Percentiles rank a stretch among this genome's conserved stretches.
Evolutionary conservation across 2,888 invertebrate genomes (phyloP).

Genomic region (Lumbricus terrestris): DNA sequence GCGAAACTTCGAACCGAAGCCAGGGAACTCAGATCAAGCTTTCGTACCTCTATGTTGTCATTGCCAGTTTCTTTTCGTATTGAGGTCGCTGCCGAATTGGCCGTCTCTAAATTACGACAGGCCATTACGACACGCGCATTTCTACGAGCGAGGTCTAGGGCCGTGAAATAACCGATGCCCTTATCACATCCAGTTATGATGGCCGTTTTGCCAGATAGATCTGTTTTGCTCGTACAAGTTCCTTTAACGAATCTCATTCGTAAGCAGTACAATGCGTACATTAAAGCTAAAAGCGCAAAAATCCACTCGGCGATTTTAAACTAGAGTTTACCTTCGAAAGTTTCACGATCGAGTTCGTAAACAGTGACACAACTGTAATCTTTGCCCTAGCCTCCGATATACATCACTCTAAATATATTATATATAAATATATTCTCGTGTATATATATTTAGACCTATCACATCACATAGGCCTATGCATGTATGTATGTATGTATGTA

Average conservation of each 20-base stretch:
- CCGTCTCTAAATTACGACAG: not conserved
- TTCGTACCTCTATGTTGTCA: slow-evolving; percentile 27
- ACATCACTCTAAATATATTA: too few species aligned
- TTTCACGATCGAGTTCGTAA: too few species aligned
- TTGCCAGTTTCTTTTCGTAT: slow-evolving; percentile 31
- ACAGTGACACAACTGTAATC: too few species aligned
- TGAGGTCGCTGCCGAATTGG: not conserved
- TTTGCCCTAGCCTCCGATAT: too few species aligned
- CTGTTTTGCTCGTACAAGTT: slow-evolving; percentile 64
- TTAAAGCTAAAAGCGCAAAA: too few species aligned
- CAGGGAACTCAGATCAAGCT: slow-evolving; percentile 37
- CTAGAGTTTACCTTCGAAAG: too few species aligned
- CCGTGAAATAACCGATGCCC: slow-evolving; percentile 48
- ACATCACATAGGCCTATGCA: too few species aligned
- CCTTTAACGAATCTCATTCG: slow-evolving; percentile 14
- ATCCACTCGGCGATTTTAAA: too few species aligned
- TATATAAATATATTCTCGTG: too few species aligned
- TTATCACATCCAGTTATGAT: slow-evolving; percentile 85
- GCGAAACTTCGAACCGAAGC: slow-evolving; percentile 36
- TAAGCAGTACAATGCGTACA: too few species aligned
- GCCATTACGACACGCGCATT: slow-evolving; percentile 45
- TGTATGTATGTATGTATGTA: too few species aligned
- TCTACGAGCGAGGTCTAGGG: slow-evolving; percentile 41
- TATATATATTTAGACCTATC: too few species aligned
- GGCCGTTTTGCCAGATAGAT: slow-evolving; percentile 83